Base-by-base conservation (phyloP, 2,797 vertebrate species). In the Pangasius krempfi region DNA sequence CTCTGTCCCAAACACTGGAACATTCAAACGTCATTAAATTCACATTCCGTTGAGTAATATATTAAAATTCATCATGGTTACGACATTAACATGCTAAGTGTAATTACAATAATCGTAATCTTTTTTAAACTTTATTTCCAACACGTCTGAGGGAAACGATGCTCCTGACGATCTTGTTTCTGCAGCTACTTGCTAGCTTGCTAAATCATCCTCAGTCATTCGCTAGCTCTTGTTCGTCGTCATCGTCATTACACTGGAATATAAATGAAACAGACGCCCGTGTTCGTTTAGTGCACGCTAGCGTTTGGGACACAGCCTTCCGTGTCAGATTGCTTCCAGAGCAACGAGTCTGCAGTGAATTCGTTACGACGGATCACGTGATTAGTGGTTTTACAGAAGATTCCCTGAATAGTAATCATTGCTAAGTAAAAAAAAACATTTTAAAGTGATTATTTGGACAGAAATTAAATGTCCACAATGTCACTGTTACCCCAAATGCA, bases 331-430 rank as follows among this genome's bases (percentile, higher is more conserved):
- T 83, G 72, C n/a, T 18, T 62, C 87, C 64, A 82, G 72, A 89
- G 80, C 85, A 88, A 66, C 44, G n/a, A 76, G 86, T 92, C 89
- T 84, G 85, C 80, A 62, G 60, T 47, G 60, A 22, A 18, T 6
- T 9, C 1, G 14, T 44, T 14, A 14, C 20, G 4, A 62, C 7
- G 33, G 54, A 22, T 60, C 22, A 40, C 8, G 5, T 60, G 54
- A 52, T 90, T 96, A 96, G 96, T 97, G 96, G 96, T 97, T 96
- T 94, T 93, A 94, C 92, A 95, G 92, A 30, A 79, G 10, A 93
- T 95, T 96, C 94, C 96, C 96, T 96, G 96, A 96, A 96, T 95
- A 92, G 84, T 93, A 91, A 62, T 10, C 7, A 50, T 52, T 0
- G 13, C n/a, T 5, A 84, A 58, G 7, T 52, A 37, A 16, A 58